Evolutionary conservation across 2,113 vertebrate genomes (phyloP).

Genomic region (Cynopterus brachyotis): DNA sequence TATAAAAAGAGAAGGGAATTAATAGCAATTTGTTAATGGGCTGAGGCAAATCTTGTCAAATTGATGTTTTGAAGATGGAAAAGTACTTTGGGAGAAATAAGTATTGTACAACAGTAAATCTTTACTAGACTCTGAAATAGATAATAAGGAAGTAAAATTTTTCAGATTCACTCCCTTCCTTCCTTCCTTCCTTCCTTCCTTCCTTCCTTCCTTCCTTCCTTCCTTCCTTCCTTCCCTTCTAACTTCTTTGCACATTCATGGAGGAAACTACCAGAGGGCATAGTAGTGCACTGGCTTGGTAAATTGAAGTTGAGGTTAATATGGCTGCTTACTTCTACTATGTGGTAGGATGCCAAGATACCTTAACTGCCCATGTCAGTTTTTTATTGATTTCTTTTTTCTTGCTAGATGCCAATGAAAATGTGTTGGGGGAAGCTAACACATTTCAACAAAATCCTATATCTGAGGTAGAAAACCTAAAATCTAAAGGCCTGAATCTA

Average conservation of each 20-base stretch:
- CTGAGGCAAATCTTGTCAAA: slow-evolving; percentile 16
- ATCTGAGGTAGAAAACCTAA: background rate
- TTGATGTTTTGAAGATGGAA: slow-evolving; percentile 30
- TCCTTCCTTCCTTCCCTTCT: too few relatives aligned
- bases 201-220: rapidly evolving
- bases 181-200: too few relatives aligned
- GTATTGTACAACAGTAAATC: slow-evolving; percentile 6
- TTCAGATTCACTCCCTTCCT: background rate
- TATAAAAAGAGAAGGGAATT: background rate
- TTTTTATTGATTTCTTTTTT: background rate
- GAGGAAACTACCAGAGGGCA: background rate
- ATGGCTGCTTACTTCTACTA: background rate
- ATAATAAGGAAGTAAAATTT: slow-evolving; percentile 8
- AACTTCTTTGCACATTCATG: background rate
- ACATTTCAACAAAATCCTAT: background rate
- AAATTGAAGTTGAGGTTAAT: background rate
- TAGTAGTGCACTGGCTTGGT: background rate
- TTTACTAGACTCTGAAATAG: background rate
- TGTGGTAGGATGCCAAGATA: background rate
- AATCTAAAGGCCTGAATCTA: background rate
- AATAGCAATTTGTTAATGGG: slow-evolving; percentile 5
- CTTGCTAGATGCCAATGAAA: background rate
- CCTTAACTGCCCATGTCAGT: background rate
- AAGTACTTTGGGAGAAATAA: slow-evolving; percentile 39
- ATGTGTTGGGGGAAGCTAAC: background rate